Conservation (phyloP, 2,888 invertebrate species). For the Cosmia trapezina region DNA sequence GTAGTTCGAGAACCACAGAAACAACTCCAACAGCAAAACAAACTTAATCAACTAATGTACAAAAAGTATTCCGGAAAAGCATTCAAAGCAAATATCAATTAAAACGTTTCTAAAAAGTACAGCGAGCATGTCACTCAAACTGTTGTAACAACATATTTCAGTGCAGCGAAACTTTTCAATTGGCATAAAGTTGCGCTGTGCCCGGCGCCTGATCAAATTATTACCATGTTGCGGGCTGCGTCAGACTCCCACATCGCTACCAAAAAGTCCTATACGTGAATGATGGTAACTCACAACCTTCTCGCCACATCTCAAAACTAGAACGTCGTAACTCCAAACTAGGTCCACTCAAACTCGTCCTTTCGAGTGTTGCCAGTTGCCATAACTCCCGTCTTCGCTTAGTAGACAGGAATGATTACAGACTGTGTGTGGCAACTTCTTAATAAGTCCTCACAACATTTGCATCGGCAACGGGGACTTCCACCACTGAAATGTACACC, state of each 20-base stretch:
- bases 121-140: slow-evolving; percentile 70
- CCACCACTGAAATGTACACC: slow-evolving; percentile 78
- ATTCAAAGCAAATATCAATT: slow-evolving; percentile 64
- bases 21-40: slow-evolving; percentile 20
- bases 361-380: slow-evolving; percentile 54
- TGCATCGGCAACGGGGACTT: slow-evolving; percentile 78
- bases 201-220: slow-evolving; percentile 88
- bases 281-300: slow-evolving; percentile 58
- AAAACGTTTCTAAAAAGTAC: slow-evolving; percentile 67
- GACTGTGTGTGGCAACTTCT: slow-evolving; percentile 81
- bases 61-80: slow-evolving; percentile 36
- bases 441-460: slow-evolving; percentile 88
- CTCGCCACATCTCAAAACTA: slow-evolving; percentile 54
- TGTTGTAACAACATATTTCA: slow-evolving; percentile 74
- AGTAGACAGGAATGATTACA: slow-evolving; percentile 87
- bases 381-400: slow-evolving; percentile 68
- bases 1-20: slow-evolving; percentile 5
- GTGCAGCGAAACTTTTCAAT: slow-evolving; percentile 84
- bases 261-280: slow-evolving; percentile 71
- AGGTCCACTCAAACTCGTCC: slow-evolving; percentile 64
- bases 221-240: slow-evolving; percentile 86
- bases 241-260: slow-evolving; percentile 71
- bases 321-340: slow-evolving; percentile 67
- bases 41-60: slow-evolving; percentile 54
- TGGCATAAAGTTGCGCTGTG: slow-evolving; percentile 83